Conservation (phyloP, 2,797 vertebrate species). For the Alectoris magna region DNA sequence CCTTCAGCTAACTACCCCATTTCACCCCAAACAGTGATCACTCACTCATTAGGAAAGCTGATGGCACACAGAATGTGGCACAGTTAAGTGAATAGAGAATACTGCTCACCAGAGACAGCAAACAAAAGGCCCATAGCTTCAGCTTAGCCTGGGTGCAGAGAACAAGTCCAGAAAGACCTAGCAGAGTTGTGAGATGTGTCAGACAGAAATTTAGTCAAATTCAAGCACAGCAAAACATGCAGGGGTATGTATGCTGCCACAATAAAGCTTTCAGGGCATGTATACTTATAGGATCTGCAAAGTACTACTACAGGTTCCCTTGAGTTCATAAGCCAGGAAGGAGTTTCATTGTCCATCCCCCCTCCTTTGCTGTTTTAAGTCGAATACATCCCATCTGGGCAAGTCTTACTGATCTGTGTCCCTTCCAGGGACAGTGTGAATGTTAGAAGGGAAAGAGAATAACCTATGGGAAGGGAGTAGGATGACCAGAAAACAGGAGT, state of each 20-base stretch:
- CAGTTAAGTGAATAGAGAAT: background rate
- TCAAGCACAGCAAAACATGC: background rate
- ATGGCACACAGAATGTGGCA: background rate
- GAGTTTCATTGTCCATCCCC: background rate
- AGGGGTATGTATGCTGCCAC: background rate
- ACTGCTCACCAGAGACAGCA: background rate
- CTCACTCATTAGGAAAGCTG: background rate
- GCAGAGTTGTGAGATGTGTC: rapidly evolving
- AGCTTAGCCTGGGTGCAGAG: background rate
- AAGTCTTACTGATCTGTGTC: background rate
- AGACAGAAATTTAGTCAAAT: background rate
- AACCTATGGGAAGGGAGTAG: background rate
- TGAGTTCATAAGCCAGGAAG: background rate
- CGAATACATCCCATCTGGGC: background rate
- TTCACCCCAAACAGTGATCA: background rate
- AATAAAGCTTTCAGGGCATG: background rate
- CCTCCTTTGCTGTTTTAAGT: background rate
- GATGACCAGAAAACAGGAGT: background rate
- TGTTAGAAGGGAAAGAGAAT: background rate
- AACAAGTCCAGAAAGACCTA: background rate
- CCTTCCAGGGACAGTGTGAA: rapidly evolving
- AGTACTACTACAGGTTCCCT: background rate
- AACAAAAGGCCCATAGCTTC: background rate
- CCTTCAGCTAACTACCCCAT: background rate
- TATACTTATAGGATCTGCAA: background rate